Evolutionary conservation across 2,888 invertebrate species (phyloP).

Genomic region (Tiliacea aurago): DNA sequence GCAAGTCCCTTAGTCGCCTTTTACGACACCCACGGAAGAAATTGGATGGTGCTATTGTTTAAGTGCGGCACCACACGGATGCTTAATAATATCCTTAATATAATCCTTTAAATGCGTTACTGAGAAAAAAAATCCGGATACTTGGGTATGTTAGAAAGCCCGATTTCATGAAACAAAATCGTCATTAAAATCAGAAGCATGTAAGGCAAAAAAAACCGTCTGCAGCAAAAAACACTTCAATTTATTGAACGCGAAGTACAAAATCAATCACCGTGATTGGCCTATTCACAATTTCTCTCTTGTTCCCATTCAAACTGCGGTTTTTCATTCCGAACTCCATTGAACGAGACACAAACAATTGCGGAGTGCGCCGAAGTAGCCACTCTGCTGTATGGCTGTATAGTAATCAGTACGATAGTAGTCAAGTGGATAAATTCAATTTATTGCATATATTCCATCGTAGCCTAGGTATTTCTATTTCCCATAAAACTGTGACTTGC

Average conservation of each 20-base stretch:
- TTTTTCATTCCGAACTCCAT: constrained; percentile 56
- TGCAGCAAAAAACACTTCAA: constrained; percentile 62
- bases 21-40: too few species aligned
- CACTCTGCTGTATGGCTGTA: constrained; percentile 27
- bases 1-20: too few species aligned
- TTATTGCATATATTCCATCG: constrained; percentile 23
- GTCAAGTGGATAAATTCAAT: constrained; percentile 28
- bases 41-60: too few species aligned
- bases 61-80: too few species aligned
- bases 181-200: too few species aligned
- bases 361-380: constrained; percentile 30
- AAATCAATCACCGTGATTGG: constrained; percentile 76
- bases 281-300: constrained; percentile 66
- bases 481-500: background rate
- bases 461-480: background rate
- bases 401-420: constrained; percentile 49
- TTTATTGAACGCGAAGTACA: constrained; percentile 62
- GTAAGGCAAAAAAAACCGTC: constrained; percentile 15
- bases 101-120: too few species aligned
- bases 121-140: too few species aligned
- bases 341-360: constrained; percentile 56
- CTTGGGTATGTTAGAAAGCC: background rate
- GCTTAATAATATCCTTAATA: too few species aligned
- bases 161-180: too few species aligned
- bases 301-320: constrained; percentile 59